Evolutionary conservation across 2,113 vertebrate genomes (phyloP).

Genomic region (Scartelaos histophorus): DNA sequence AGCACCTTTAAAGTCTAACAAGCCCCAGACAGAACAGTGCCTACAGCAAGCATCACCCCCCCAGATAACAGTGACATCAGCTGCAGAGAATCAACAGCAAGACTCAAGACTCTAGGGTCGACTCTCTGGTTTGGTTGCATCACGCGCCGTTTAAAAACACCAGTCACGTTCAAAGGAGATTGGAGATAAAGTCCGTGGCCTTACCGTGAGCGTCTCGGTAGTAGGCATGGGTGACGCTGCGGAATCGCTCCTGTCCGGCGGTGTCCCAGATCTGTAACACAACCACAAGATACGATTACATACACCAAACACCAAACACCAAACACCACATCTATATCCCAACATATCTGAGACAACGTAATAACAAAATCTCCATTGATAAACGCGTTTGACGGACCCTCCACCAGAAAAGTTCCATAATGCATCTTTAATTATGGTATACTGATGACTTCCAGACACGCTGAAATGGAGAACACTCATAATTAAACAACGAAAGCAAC

Average conservation of each 20-base stretch:
- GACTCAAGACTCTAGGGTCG: background rate
- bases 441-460: background rate
- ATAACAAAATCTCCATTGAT: no score
- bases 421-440: background rate
- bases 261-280: slow-evolving; percentile 88
- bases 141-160: background rate
- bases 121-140: background rate
- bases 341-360: no score
- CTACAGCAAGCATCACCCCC: no score
- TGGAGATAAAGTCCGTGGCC: slow-evolving; percentile 22
- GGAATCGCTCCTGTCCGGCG: slow-evolving; percentile 89
- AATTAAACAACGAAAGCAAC: background rate
- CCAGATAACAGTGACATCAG: no score
- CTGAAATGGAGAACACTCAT: background rate
- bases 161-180: slow-evolving; percentile 14
- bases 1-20: no score
- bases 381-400: no score
- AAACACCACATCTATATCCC: background rate
- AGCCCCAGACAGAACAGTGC: no score
- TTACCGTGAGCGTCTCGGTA: slow-evolving; percentile 92
- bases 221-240: slow-evolving; percentile 93
- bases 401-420: no score
- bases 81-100: no score
- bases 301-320: background rate
- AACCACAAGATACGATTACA: slow-evolving; percentile 3